phyloP scores from a whole-genome alignment of 2,888 invertebrate species.

The Leuctra nigra region DNA sequence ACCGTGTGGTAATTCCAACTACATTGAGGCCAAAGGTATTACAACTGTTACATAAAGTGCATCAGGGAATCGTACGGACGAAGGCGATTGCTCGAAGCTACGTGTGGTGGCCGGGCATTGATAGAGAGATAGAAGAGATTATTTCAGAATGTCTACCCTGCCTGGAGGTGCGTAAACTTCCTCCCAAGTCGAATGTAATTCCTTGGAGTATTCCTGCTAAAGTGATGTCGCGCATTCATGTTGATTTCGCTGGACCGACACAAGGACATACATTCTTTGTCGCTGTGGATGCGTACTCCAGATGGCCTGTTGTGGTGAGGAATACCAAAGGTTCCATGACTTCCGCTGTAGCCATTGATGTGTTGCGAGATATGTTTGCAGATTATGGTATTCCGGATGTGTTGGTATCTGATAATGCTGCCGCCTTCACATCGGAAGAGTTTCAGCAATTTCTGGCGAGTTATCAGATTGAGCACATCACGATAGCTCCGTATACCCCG shows the following conservation, averaged over 20 bases:
- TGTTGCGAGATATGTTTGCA: conserved; percentile 27
- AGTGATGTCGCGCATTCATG: conserved; percentile 27
- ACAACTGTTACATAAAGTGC: conserved; percentile 22
- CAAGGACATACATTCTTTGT: too few species aligned
- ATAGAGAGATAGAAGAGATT: too few species aligned
- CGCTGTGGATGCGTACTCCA: conserved; percentile 30
- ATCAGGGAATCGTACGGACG: conserved; percentile 15
- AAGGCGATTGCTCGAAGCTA: conserved; percentile 15
- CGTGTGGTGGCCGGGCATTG: conserved; percentile 17
- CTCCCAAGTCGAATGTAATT: conserved; percentile 22
- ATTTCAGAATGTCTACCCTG: too few species aligned
- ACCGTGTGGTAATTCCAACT: conserved; percentile 28
- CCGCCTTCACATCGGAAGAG: conserved; percentile 31
- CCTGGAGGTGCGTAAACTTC: too few species aligned
- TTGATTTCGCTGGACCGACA: conserved; percentile 29
- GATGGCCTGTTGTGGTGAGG: conserved; percentile 28
- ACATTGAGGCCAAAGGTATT: conserved; percentile 22
- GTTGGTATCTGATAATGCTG: conserved; percentile 32
- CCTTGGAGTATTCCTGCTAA: conserved; percentile 25
- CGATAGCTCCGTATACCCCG: too few species aligned
- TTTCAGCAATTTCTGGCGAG: conserved; percentile 29
- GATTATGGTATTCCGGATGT: conserved; percentile 31
- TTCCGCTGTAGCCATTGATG: conserved; percentile 23
- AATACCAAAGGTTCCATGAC: conserved; percentile 23
- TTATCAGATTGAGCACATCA: conserved; percentile 28